Evolutionary conservation across 2,797 vertebrate species (phyloP).

Genomic region (Chromobotia macracanthus): DNA sequence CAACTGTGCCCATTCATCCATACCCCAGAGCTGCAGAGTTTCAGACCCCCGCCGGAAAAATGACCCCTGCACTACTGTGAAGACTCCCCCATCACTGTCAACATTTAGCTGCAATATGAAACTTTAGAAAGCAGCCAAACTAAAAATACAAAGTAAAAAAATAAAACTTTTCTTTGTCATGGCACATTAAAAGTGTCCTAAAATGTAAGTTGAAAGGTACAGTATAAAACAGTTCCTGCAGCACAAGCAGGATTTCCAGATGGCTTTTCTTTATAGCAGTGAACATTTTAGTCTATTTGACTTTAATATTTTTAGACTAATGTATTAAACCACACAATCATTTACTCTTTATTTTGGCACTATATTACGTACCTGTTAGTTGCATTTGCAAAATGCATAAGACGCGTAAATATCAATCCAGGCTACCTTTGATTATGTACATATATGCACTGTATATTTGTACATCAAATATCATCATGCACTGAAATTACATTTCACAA

Average conservation of each 20-base stretch:
- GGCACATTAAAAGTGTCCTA: constrained; percentile 13
- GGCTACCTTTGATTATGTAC: not conserved
- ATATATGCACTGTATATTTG: too few relatives aligned
- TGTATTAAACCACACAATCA: not conserved
- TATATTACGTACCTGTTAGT: not conserved
- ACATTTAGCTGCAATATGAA: constrained; percentile 2
- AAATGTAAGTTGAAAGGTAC: constrained; percentile 1
- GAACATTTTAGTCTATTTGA: not conserved
- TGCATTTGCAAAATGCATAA: not conserved
- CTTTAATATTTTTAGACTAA: not conserved
- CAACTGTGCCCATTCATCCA: constrained; percentile 29
- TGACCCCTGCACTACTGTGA: constrained; percentile 34
- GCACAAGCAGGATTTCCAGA: not conserved
- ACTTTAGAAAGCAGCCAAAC: not conserved
- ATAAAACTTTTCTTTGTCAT: not conserved
- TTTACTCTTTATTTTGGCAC: not conserved
- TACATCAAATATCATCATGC: too few relatives aligned
- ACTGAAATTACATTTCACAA: not conserved
- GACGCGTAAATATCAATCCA: not conserved
- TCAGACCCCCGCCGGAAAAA: constrained; percentile 15
- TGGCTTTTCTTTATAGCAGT: not conserved
- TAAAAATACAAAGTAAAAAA: not conserved
- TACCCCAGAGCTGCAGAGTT: constrained; percentile 23
- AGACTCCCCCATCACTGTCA: constrained; percentile 25
- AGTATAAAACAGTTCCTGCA: not conserved